Percentiles rank a stretch among this genome's conserved stretches.
These are phyloP conservation scores for Scaptomyza tumidula DNA, from an alignment of 2,888 invertebrate species.

Conservation along the genomic window DNA sequence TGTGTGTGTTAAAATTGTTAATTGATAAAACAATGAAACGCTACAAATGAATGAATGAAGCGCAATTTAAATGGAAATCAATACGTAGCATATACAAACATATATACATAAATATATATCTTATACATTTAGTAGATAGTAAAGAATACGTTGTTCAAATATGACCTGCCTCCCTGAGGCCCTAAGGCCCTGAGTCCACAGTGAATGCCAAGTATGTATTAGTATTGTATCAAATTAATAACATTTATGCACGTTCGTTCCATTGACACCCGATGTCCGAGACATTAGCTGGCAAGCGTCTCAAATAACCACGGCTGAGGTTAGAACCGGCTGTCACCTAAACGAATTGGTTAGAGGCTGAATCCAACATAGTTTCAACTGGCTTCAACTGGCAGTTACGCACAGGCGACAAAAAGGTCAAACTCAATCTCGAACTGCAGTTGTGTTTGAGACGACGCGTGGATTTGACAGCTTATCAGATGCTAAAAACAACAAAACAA, in stretches of 20 bases:
- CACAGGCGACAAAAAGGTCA: conserved; percentile 38
- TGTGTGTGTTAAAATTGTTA: conserved; percentile 72
- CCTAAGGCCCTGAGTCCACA: conserved; percentile 29
- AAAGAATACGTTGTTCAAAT: conserved; percentile 23
- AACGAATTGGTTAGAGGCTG: conserved; percentile 56
- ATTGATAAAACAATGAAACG: conserved; percentile 71
- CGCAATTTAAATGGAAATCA: conserved; percentile 76
- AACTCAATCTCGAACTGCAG: conserved; percentile 36
- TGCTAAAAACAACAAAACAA: conserved; percentile 3
- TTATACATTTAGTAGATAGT: conserved; percentile 15
- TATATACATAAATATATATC: neutral
- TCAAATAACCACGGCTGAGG: conserved; percentile 52
- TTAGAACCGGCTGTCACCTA: conserved; percentile 56
- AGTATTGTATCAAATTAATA: conserved; percentile 38
- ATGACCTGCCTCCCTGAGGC: conserved; percentile 50
- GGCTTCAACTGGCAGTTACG: conserved; percentile 19
- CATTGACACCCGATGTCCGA: conserved; percentile 45
- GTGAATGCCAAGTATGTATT: conserved; percentile 42
- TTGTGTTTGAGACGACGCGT: conserved; percentile 41
- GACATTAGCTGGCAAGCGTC: conserved; percentile 44
- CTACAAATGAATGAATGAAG: conserved; percentile 73
- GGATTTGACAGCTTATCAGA: conserved; percentile 60
- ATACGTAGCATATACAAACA: conserved; percentile 40
- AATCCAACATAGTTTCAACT: conserved; percentile 9
- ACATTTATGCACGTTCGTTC: conserved; percentile 57